Base-by-base conservation (phyloP, 2,888 invertebrate genomes). In the Drosophila mimetica region DNA sequence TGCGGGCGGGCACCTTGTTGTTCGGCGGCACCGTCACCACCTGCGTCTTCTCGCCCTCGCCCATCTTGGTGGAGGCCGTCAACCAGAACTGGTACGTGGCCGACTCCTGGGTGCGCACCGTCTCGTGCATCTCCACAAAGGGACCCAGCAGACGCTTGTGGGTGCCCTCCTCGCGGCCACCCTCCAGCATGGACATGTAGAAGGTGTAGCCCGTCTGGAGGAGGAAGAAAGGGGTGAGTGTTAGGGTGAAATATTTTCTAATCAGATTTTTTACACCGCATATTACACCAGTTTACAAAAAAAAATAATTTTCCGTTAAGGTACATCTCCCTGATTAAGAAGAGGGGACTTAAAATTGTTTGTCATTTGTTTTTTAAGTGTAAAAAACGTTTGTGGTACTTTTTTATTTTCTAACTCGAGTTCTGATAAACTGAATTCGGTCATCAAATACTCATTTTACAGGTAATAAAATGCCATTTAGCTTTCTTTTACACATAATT, bases 1-100 rank as follows among this genome's bases (percentile, higher is more conserved):
- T 97, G 90, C 95, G 93, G 36, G 97, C 97, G 44, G 97, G 96
- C 63, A 97, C 97, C 92, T 94, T 95, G 86, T 95, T 95, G 42
- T 95, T 94, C 0, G 96, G 96, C 18, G 95, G 93, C 34, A 96
- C 95, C 2, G 95, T 95, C 41, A 96, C 95, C 9, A 96, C 95
- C 60, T 95, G 93, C 0, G 96, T 96, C 70, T 95, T 94, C 79
- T 96, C 95, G 8, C 97, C 97, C 92, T 97, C 97, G 0, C 97
- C 97, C 52, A 96, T 94, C 83, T 95, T 94, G 0, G 97, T 97
- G 13, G 95, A 96, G 4, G 97, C 96, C 0, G 95, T 94, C 25
- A 95, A 93, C 93, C 94, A 93, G 88, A 94, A 94, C 89, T 96
- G 96, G 87, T 95, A 94, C 1, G 95, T 95, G 20, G 95, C 95